Evolutionary conservation across 1,140 invertebrate genomes (phyloP), one percentile per base, ranked within the genome.

Genomic region (Hyphantria cunea): DNA sequence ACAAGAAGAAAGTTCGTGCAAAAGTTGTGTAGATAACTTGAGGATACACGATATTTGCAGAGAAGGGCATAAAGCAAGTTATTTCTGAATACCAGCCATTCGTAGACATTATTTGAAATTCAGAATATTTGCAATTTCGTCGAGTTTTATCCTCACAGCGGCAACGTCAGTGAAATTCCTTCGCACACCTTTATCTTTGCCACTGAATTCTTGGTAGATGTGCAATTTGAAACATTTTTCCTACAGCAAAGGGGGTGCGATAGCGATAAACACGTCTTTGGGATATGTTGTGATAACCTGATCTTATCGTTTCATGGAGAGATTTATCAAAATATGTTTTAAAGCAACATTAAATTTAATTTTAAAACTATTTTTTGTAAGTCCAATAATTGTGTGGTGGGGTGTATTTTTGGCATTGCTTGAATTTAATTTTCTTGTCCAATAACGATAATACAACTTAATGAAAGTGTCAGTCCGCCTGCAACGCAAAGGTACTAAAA

Each of bases 161-260:
- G 56, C 56, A 60, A 42, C 15, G 56, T 60, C 56, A 60, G 56
- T 34, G 15, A 60, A 47, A 51, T 60, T 60, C 56, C 39, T 60
- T 33, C 50, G 56, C 47, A 60, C 56, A 60, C 56, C 48, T 60
- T 60, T 51, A 60, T 60, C 56, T 58, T 49, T 49, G 37, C 56
- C 17, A 60, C 56, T 50, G 55, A 58, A 58, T 58, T 49, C 55
- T 31, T 41, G 6, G 45, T 49, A 60, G 56, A 51, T 25, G 37
- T 60, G 56, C 48, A 60, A 60, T 60, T 60, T 51, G 56, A 60
- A 60, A 60, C 50, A 60, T 60, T 60, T 60, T 60, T 51, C 14
- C 56, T 60, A 45, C 31, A 31, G 45, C 15, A 37, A 50, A 60
- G 56, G 56, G 56, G 15, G 25, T 51, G 34, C 51, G 39, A 60